These are phyloP conservation scores for Sisor rabdophorus DNA, from an alignment of 2,113 vertebrate species.

Conservation along the genomic window DNA sequence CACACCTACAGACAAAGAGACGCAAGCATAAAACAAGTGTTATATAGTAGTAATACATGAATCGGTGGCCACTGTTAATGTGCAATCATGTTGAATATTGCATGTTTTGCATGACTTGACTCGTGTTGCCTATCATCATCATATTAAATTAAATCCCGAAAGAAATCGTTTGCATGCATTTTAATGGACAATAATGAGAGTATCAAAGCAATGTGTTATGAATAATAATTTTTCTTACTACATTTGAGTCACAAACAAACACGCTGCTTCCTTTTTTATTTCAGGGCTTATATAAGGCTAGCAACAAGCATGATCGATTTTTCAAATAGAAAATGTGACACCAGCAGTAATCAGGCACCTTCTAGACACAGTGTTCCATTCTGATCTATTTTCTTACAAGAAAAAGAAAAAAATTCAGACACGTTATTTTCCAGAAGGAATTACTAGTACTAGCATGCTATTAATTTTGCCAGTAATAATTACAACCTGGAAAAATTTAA, in stretches of 20 bases:
- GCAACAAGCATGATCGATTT: not conserved
- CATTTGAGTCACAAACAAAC: not conserved
- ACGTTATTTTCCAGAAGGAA: constrained; percentile 36
- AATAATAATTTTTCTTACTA: constrained; percentile 8
- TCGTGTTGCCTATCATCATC: not conserved
- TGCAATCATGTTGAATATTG: not conserved
- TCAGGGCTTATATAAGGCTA: not conserved
- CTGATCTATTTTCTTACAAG: constrained; percentile 16
- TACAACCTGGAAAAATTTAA: constrained; percentile 1
- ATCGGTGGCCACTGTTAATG: not conserved
- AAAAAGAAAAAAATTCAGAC: constrained; percentile 22
- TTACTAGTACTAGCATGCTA: constrained; percentile 56
- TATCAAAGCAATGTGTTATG: constrained; percentile 23
- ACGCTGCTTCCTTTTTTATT: not conserved
- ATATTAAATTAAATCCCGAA: not conserved
- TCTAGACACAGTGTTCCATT: constrained; percentile 24
- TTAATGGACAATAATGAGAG: constrained; percentile 35
- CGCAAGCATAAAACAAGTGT: constrained; percentile 15
- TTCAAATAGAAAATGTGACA: not conserved
- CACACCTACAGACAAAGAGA: constrained; percentile 72
- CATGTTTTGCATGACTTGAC: not conserved
- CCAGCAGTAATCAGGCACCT: not conserved
- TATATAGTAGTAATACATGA: not conserved
- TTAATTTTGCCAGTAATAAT: constrained; percentile 46
- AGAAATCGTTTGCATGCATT: not conserved